Base-by-base conservation (phyloP, 2,797 vertebrate genomes). In the Leucoraja ocellata region DNA sequence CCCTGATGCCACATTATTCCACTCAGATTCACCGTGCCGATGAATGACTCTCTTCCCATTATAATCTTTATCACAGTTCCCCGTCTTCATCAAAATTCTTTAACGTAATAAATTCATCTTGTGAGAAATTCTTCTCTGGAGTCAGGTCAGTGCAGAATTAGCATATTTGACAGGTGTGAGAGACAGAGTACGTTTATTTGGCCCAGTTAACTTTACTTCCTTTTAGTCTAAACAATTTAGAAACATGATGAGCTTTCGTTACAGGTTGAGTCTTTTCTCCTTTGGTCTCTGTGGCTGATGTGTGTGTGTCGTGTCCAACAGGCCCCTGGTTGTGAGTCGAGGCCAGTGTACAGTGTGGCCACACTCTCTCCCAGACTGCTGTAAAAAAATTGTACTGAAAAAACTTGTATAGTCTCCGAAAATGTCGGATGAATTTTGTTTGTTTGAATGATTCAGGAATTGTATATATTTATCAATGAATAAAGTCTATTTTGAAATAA, bases 101-200 rank as follows among this genome's bases (percentile, higher is more conserved):
- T 21, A 68, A 88, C n/a, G n/a, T 88, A 68, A 68, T 88, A 68
- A 88, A 88, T 88, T n/a, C 10, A 36, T 88, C 84, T 88, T 88
- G 61, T 88, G 68, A 88, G 32, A 68, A 68, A 88, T 68, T 88
- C 84, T 68, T 32, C 32, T 68, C 10, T 68, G 36, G 84, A 88
- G 84, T 68, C 84, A 88, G 63, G 84, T 88, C 84, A 88, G n/a
- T 88, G 61, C 84, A 61, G 68, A 88, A 88, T 88, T 88, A 88
- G 61, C 84, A 88, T 88, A 68, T 68, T 88, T 88, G 65, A 68
- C 61, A 68, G 63, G 36, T 46, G 65, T 88, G 36, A 88, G 61
- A 88, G n/a, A 63, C 84, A 68, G 84, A 65, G 14, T 68, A 68
- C 61, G 32, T 88, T 68, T 88, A 88, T 68, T 88, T 68, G 84